These are phyloP conservation scores for Brachylomia viminalis DNA, from an alignment of 2,888 invertebrate species.

Conservation along the genomic window DNA sequence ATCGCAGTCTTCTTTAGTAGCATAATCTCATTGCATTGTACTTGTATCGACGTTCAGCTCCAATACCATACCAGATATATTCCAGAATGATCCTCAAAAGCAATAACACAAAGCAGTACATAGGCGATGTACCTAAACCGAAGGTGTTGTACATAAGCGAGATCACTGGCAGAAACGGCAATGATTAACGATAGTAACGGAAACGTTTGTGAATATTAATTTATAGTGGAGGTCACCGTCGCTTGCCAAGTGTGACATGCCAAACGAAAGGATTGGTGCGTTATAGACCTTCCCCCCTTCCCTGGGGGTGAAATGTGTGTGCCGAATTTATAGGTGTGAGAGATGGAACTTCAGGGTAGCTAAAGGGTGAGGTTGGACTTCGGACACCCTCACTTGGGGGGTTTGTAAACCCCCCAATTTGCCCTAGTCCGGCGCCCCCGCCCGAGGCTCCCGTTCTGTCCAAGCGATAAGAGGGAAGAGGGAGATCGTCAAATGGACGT, in stretches of 20 bases:
- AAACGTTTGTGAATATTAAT: slow-evolving; percentile 90
- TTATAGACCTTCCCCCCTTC: slow-evolving; percentile 82
- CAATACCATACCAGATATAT: slow-evolving; percentile 14
- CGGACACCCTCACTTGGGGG: slow-evolving; percentile 88
- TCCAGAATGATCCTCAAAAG: slow-evolving; percentile 30
- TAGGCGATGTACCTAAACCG: slow-evolving; percentile 50
- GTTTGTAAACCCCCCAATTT: slow-evolving; percentile 86
- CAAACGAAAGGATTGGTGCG: slow-evolving; percentile 89
- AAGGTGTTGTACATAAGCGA: slow-evolving; percentile 64
- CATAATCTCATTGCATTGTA: background rate
- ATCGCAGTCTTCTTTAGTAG: background rate
- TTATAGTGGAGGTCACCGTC: slow-evolving; percentile 89
- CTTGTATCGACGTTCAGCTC: background rate
- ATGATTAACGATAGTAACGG: slow-evolving; percentile 89
- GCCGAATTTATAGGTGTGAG: slow-evolving; percentile 91
- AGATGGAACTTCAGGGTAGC: slow-evolving; percentile 91
- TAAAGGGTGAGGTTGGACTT: slow-evolving; percentile 90
- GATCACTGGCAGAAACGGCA: slow-evolving; percentile 82
- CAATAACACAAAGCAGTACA: slow-evolving; percentile 49
- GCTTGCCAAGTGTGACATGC: slow-evolving; percentile 89
- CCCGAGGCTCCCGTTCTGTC: slow-evolving; percentile 89
- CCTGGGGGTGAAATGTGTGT: slow-evolving; percentile 89
- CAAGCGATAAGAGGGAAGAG: slow-evolving; percentile 91
- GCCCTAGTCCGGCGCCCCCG: slow-evolving; percentile 90
- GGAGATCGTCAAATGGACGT: slow-evolving; percentile 91